Percentiles rank a stretch among this genome's conserved stretches.
These are phyloP conservation scores for Pleuronectes platessa DNA, from an alignment of 2,113 vertebrate species.

Conservation along the genomic window DNA sequence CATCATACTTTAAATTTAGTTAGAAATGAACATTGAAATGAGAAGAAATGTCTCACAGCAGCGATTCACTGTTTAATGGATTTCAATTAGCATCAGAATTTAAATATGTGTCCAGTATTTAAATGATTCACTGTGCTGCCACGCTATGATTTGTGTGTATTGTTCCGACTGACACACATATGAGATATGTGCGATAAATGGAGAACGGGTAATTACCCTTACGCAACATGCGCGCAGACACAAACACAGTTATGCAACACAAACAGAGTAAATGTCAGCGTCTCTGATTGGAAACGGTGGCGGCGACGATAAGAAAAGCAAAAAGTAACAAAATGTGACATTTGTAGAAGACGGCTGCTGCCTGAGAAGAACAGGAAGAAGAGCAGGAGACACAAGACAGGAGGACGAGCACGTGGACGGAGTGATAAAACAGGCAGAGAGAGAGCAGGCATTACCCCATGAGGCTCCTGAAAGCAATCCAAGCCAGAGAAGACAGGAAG, in stretches of 20 bases:
- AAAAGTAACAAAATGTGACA: constrained; percentile 58
- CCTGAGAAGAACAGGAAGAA: constrained; percentile 38
- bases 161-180: constrained; percentile 13
- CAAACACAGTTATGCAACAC: constrained; percentile 49
- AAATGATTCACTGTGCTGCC: neutral
- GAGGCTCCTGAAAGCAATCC: constrained; percentile 95
- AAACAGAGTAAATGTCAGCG: constrained; percentile 63
- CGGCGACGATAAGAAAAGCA: constrained; percentile 45
- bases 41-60: neutral
- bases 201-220: constrained; percentile 47
- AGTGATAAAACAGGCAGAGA: constrained; percentile 16
- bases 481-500: constrained; percentile 77
- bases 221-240: constrained; percentile 29
- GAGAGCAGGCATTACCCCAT: constrained; percentile 91
- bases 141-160: neutral
- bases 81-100: constrained; percentile 4
- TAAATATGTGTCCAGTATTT: too few relatives aligned
- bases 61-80: constrained; percentile 11
- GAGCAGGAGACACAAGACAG: constrained; percentile 21
- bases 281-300: constrained; percentile 46
- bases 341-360: constrained; percentile 40
- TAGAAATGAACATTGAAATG: neutral
- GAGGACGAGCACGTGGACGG: constrained; percentile 27
- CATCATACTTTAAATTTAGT: neutral
- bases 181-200: constrained; percentile 13